Base-by-base conservation (phyloP, 2,888 invertebrate species). In the Dryobota labecula region DNA sequence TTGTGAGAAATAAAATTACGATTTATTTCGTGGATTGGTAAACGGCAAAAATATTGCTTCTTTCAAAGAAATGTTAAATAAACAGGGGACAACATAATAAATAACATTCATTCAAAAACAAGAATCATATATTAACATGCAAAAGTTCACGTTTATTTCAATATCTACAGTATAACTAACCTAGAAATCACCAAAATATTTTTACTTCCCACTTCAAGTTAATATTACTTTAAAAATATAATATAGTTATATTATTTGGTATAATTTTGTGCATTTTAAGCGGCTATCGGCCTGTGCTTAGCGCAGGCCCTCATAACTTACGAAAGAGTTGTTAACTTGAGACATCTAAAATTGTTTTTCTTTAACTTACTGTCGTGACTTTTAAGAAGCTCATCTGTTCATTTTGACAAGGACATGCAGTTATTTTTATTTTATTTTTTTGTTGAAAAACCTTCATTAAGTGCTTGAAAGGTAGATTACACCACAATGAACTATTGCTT, bases 221-320 rank as follows among this genome's bases (percentile, higher is more conserved):
- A 74, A 43, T 68, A 53, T 65, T 78, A 70, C 75, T 78, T 79
- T 65, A 70, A 70, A 80, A 78, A 82, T 84, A 84, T 77, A 78
- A 38, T 80, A 77, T 76, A 41, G 51, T 80, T 80, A 78, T 20
- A 54, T 78, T 75, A 77, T 70, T 78, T 80, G 58, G 70, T 80
- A 75, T 70, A 24, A 24, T 83, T 92, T 93, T 93, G 93, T 93
- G 93, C 93, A 91, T 89, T 82, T 76, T 88, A 92, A 93, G 93
- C 93, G 93, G 92, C 93, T 86, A 83, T 84, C 56, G 74, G 77
- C 88, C 87, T 80, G 81, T 73, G 86, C 88, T 86, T 83, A 83
- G 70, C 84, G 70, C 80, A 78, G 80, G 72, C 79, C 65, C 51
- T 36, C 65, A 49, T 68, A 65, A 74, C 72, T 49, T 71, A 74